Evolutionary conservation across 2,113 vertebrate species (phyloP), one percentile per base, ranked within the genome.

Genomic region (Atherinomorus stipes): DNA sequence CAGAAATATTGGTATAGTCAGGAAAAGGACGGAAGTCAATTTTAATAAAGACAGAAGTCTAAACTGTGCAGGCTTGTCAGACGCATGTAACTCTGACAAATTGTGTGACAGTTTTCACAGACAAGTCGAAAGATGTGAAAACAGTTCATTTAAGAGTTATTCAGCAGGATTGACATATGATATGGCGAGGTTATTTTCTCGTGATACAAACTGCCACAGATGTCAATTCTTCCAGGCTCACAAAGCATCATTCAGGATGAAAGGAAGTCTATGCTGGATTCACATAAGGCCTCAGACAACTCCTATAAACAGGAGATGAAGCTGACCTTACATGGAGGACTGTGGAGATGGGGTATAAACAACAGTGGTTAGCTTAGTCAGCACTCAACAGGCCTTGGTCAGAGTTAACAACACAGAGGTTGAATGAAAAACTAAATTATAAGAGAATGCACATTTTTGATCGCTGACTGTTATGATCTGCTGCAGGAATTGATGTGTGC

Each of bases 1-100:
- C 52, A 85, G 88, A 92, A 87, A 77, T 67, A 88, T 87, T 75
- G 77, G 78, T 85, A 77, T 76, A 81, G 81, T 82, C 85, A 85
- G 83, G 74, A 22, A 86, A 84, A 74, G 54, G 67, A 88, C 56
- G 15, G 64, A 72, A 76, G 91, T 92, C 90, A 85, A 79, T 90
- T 84, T 80, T 69, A 83, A 87, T 94, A 87, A 89, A 16, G 80
- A 51, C 10, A 37, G 23, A 70, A 58, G 65, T 71, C 57, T 61
- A 52, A 80, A 67, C 64, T 61, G 23, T 7, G 9, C 61, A 21
- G 57, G 53, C 53, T 65, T 66, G 68, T 83, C 81, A 67, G 18
- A 60, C 23, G 71, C 16, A 34, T 63, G 49, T 53, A 80, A 86
- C 62, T 76, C 77, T 85, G 83, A 76, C 69, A 80, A 82, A 86